A percentile compares a stretch with the other conserved stretches of the same genome.
Evolutionary conservation across 1,140 invertebrate species (phyloP).

Genomic region (Solen grandis): DNA sequence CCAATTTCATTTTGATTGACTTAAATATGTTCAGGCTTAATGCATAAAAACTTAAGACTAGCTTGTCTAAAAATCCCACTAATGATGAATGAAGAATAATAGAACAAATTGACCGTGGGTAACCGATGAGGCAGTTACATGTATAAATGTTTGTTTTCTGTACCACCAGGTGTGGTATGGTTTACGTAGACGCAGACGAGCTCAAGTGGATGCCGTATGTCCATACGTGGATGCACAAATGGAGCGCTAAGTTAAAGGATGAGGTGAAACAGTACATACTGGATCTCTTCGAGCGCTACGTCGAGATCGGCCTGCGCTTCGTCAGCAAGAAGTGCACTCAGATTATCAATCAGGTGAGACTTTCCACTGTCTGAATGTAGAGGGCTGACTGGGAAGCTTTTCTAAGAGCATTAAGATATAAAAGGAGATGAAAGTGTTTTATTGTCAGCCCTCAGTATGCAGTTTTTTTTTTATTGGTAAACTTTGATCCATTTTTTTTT

Average conservation of each 20-base stretch:
- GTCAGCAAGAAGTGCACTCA: conserved; percentile 85
- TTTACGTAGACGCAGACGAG: conserved; percentile 81
- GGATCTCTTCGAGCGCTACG: conserved; percentile 84
- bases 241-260: conserved; percentile 65
- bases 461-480: no score
- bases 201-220: conserved; percentile 81
- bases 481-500: no score
- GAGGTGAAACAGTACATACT: conserved; percentile 82
- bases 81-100: not conserved
- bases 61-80: not conserved
- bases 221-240: conserved; percentile 77
- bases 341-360: conserved; percentile 85
- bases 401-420: no score
- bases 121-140: not conserved
- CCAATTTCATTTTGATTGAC: no score
- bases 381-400: no score
- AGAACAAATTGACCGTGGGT: not conserved
- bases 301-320: conserved; percentile 86
- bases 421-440: no score
- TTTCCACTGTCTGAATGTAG: no score
- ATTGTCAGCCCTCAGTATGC: no score
- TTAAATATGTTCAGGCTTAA: no score
- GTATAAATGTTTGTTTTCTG: not conserved
- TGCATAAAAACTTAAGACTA: not conserved
- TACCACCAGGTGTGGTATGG: conserved; percentile 82